Percentiles rank a stretch among this genome's conserved stretches.
Evolutionary conservation across 1,140 invertebrate genomes (phyloP).

Genomic region (Sminthurinus signatus): DNA sequence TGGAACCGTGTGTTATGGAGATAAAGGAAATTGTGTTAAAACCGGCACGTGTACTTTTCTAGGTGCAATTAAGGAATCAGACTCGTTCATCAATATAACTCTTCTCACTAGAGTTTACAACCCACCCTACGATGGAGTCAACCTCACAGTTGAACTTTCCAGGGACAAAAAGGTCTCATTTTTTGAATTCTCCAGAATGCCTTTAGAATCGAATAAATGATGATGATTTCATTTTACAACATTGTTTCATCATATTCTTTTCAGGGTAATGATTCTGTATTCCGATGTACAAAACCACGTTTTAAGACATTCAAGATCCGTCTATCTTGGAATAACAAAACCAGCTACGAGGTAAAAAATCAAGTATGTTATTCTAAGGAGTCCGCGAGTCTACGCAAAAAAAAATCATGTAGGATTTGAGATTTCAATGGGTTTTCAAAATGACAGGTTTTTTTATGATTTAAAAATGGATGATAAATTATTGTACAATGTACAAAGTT

Average conservation of each 20-base stretch:
- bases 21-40: constrained; percentile 6
- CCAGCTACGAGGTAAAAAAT: not conserved
- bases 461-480: too few relatives aligned
- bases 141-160: not conserved
- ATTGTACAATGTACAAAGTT: too few relatives aligned
- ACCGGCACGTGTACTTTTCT: not conserved
- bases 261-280: not conserved
- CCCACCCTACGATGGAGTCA: constrained; percentile 9
- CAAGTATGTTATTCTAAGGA: constrained; percentile 8
- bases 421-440: too few relatives aligned
- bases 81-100: not conserved
- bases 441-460: too few relatives aligned
- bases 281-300: not conserved
- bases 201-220: too few relatives aligned
- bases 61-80: not conserved
- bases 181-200: too few relatives aligned
- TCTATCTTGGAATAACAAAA: not conserved
- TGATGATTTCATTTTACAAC: too few relatives aligned
- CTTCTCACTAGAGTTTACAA: not conserved
- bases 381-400: too few relatives aligned
- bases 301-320: constrained; percentile 2
- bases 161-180: constrained; percentile 4
- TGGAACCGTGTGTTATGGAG: not conserved
- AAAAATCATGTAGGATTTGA: too few relatives aligned
- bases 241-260: too few relatives aligned